Percentiles rank a stretch among this genome's conserved stretches.
phyloP scores from a whole-genome alignment of 1,140 invertebrate species.

The Pentalonia nigronervosa region DNA sequence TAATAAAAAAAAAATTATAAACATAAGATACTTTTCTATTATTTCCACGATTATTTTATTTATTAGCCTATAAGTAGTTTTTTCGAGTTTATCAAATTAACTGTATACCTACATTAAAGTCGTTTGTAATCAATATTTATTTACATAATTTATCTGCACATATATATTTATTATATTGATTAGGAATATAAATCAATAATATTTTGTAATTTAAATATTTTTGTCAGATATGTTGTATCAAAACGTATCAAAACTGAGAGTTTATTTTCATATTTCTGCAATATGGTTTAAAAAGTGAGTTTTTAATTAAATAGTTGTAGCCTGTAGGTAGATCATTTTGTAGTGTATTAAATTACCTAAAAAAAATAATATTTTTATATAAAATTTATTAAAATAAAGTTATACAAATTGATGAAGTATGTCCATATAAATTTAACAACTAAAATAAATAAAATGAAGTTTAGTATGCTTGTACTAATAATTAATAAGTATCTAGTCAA shows the following conservation, averaged over 20 bases:
- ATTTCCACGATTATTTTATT: background rate
- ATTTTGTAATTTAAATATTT: conserved; percentile 41
- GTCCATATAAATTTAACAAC: background rate
- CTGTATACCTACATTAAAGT: background rate
- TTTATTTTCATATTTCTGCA: conserved; percentile 20
- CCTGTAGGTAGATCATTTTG: conserved; percentile 9
- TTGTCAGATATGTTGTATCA: conserved; percentile 43
- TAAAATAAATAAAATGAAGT: background rate
- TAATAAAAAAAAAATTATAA: background rate
- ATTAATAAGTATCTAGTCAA: background rate
- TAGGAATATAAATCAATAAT: background rate
- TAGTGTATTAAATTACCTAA: background rate
- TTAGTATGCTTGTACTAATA: background rate
- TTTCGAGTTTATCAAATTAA: background rate
- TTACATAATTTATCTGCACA: background rate
- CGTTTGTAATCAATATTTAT: background rate
- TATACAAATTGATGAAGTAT: background rate
- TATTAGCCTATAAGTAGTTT: background rate
- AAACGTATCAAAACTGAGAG: conserved; percentile 32
- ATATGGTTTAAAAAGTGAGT: conserved; percentile 50
- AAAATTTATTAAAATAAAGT: background rate
- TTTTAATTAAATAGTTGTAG: conserved; percentile 36
- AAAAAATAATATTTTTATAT: background rate
- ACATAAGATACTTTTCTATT: background rate
- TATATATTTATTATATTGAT: background rate